Conservation (phyloP, 2,888 invertebrate genomes). For the Agrilus biguttatus region DNA sequence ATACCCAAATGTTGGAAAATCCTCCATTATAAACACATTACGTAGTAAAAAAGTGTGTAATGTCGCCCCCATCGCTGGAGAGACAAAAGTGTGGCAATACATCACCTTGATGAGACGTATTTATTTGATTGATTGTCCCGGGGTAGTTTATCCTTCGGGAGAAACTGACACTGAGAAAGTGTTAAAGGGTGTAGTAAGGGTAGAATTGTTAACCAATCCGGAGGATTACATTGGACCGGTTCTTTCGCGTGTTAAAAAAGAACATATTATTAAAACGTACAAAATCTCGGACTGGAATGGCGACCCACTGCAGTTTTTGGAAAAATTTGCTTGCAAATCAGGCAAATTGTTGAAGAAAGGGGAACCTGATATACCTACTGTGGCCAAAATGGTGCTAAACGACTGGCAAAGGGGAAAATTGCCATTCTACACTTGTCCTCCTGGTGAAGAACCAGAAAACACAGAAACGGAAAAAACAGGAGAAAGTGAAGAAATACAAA, state of each 20-base stretch:
- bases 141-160: slow-evolving; percentile 92
- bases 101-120: slow-evolving; percentile 95
- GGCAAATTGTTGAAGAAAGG: slow-evolving; percentile 92
- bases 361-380: slow-evolving; percentile 83
- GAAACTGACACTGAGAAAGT: slow-evolving; percentile 93
- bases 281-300: slow-evolving; percentile 64
- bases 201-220: slow-evolving; percentile 85
- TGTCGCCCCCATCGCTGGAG: slow-evolving; percentile 96
- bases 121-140: slow-evolving; percentile 96
- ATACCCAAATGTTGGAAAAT: slow-evolving; percentile 98
- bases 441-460: slow-evolving; percentile 52
- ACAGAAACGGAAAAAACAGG: slow-evolving; percentile 28
- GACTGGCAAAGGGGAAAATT: slow-evolving; percentile 98
- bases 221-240: slow-evolving; percentile 88
- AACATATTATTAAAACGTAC: slow-evolving; percentile 85
- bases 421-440: slow-evolving; percentile 85
- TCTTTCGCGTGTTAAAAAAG: slow-evolving; percentile 71
- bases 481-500: slow-evolving; percentile 52
- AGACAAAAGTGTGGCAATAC: slow-evolving; percentile 98
- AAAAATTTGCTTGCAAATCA: slow-evolving; percentile 69
- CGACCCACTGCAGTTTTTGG: slow-evolving; percentile 75
- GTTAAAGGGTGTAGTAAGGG: slow-evolving; percentile 92
- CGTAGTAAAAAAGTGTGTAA: slow-evolving; percentile 96
- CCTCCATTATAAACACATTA: slow-evolving; percentile 93
- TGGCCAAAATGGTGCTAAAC: slow-evolving; percentile 90